These are phyloP conservation scores for Mnemiopsis leidyi DNA, from an alignment of 37 sponge, comb jelly and placozoan species.

Conservation along the genomic window DNA sequence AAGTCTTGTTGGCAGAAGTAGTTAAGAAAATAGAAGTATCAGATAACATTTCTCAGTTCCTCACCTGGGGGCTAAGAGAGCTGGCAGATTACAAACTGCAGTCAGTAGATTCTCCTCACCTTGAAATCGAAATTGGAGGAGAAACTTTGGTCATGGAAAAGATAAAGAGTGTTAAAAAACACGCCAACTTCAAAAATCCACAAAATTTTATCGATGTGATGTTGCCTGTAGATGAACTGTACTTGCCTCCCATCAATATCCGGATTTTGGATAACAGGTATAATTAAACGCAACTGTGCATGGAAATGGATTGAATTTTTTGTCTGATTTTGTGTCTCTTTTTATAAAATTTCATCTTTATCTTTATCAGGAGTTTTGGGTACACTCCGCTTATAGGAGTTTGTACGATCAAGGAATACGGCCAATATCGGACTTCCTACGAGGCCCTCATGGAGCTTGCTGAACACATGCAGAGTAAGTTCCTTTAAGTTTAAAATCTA, in stretches of 20 bases:
- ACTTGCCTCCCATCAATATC: conserved; percentile 65
- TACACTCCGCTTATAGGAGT: conserved; percentile 88
- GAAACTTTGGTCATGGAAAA: not conserved
- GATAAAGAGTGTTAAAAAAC: conserved; percentile 64
- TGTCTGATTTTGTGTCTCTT: too few species aligned
- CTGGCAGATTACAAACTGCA: conserved; percentile 37
- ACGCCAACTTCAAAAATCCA: conserved; percentile 44
- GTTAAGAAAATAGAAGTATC: too few species aligned
- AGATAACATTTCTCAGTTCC: too few species aligned
- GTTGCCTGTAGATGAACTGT: conserved; percentile 56
- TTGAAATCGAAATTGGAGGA: conserved; percentile 28
- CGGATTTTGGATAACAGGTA: conserved; percentile 60
- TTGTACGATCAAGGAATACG: conserved; percentile 74
- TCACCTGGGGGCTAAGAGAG: conserved; percentile 42
- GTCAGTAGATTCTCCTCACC: conserved; percentile 56
- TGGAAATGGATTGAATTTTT: too few species aligned
- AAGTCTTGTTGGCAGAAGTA: too few species aligned
- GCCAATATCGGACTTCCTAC: conserved; percentile 22
- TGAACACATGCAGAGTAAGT: conserved; percentile 19
- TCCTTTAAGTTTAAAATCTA: not conserved
- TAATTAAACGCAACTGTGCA: too few species aligned
- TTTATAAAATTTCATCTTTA: not conserved
- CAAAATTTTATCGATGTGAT: conserved; percentile 52
- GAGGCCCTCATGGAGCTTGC: not conserved
- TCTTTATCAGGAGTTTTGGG: conserved; percentile 73